Percentiles rank a stretch among this genome's conserved stretches.
phyloP scores from a whole-genome alignment of 2,113 vertebrate species.

The Tragelaphus strepsiceros region DNA sequence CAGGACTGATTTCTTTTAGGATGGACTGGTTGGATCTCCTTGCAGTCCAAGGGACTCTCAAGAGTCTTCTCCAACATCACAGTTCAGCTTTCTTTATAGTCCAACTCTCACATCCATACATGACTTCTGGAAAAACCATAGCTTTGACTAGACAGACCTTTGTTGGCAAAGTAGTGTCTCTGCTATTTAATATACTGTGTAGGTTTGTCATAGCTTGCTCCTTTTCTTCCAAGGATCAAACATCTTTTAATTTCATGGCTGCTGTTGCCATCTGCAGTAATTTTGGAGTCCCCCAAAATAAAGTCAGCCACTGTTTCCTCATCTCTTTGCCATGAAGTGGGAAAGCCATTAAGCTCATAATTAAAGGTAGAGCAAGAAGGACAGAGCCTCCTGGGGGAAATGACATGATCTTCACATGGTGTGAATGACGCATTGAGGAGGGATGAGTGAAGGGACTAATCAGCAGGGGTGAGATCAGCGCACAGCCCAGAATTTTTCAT shows the following conservation, averaged over 20 bases:
- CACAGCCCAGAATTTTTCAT: background rate
- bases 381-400: background rate
- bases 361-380: background rate
- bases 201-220: background rate
- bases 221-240: background rate
- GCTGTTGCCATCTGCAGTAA: background rate
- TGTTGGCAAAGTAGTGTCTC: background rate
- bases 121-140: background rate
- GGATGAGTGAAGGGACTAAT: rapidly evolving
- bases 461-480: rapidly evolving
- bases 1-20: background rate
- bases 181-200: background rate
- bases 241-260: background rate
- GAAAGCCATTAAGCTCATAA: background rate
- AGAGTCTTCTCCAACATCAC: background rate
- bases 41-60: background rate
- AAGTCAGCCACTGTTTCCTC: background rate
- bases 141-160: background rate
- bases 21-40: background rate
- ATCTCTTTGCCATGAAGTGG: background rate
- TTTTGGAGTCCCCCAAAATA: background rate
- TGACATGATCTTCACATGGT: background rate
- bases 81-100: background rate
- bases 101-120: background rate
- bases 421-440: background rate